These are phyloP conservation scores for Gallinago jamesoni DNA, from an alignment of 2,113 vertebrate species.

Conservation along the genomic window DNA sequence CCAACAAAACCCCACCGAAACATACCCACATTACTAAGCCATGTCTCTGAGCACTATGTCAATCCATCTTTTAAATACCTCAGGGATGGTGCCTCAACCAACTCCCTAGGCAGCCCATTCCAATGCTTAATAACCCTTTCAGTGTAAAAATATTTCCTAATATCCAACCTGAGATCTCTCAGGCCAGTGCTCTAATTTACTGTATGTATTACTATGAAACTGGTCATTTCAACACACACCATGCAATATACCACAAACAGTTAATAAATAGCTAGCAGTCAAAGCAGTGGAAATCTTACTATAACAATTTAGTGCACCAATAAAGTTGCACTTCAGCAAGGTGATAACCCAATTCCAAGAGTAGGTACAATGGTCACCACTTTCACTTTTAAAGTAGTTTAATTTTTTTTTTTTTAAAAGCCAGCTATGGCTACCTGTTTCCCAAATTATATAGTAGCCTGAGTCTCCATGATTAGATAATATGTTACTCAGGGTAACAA, in stretches of 20 bases:
- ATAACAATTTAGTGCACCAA: background rate
- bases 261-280: background rate
- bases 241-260: background rate
- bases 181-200: background rate
- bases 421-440: background rate
- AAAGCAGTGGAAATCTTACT: background rate
- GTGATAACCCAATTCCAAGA: background rate
- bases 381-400: no score
- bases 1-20: no score
- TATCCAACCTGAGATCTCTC: no score
- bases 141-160: no score
- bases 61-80: no score
- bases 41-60: no score
- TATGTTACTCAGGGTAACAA: background rate
- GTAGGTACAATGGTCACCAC: background rate
- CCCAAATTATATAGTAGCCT: background rate
- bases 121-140: no score
- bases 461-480: accelerated
- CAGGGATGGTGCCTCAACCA: no score
- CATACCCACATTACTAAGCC: no score
- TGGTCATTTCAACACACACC: background rate
- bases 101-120: no score
- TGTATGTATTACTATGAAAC: background rate
- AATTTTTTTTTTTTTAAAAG: background rate
- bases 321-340: background rate